Base-by-base conservation (phyloP, 2,888 invertebrate species). In the Sarcophaga variegata region DNA sequence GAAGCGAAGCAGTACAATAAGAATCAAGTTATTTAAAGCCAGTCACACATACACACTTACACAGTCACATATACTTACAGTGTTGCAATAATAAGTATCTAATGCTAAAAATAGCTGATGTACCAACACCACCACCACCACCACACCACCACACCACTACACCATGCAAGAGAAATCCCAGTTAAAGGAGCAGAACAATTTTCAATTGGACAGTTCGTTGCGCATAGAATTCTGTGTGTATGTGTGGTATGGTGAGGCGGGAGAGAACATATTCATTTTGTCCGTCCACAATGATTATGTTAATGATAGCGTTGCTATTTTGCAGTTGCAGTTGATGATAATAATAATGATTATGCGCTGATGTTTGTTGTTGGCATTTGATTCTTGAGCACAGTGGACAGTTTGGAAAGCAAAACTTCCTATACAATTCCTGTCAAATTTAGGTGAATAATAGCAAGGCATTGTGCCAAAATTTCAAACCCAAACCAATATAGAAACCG, bases 41-140 rank as follows among this genome's bases (percentile, higher is more conserved):
- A 74, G 77, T 77, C 49, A 49, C 12, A 47, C 45, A 49, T 22
- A 47, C n/a, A n/a, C n/a, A n/a, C n/a, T n/a, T n/a, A n/a, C 22
- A 78, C 69, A 62, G 8, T 70, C 25, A 59, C 64, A 74, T 27
- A 25, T 63, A 83, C 14, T 20, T 22, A 54, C n/a, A 63, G 63
- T 77, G 12, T 83, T 37, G 37, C 76, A 77, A 69, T 47, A 60
- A 81, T 79, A 81, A 74, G 75, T 78, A 83, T 87, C 87, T 87
- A 87, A 87, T 75, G 67, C 81, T 84, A 87, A 84, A 87, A 84
- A 81, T 87, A 83, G 70, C 81, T 81, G 14, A 71, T 79, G 75
- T 75, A 66, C 54, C 71, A 49, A n/a, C 76, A 59, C 6, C 20
- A 37, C 12, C 54, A 70, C 2, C 14, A 37, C 6, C 20, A 37